phyloP scores from a whole-genome alignment of 2,797 vertebrate genomes.

The Liasis olivaceus region DNA sequence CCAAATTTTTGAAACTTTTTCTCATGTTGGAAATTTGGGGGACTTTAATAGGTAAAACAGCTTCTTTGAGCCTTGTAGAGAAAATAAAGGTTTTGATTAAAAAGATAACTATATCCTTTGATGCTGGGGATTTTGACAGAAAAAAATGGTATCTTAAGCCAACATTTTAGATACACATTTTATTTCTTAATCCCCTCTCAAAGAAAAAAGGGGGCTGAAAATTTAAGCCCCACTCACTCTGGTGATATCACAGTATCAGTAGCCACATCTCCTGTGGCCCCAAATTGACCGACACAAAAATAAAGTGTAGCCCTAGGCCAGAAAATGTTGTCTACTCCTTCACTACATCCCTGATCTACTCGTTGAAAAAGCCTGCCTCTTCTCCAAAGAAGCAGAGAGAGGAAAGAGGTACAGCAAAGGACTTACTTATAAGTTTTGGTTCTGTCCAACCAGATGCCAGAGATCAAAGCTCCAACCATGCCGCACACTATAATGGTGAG shows the following conservation, averaged over 20 bases:
- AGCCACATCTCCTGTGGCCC: neutral
- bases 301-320: neutral
- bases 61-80: neutral
- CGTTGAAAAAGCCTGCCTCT: neutral
- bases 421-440: slow-evolving; percentile 98
- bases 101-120: neutral
- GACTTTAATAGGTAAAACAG: neutral
- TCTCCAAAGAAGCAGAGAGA: neutral
- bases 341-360: neutral
- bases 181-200: neutral
- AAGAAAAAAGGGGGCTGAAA: neutral
- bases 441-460: slow-evolving; percentile 94
- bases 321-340: neutral
- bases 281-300: neutral
- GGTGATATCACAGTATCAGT: neutral
- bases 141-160: neutral
- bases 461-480: slow-evolving; percentile 89
- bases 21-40: too few species aligned
- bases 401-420: slow-evolving; percentile 22
- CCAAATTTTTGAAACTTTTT: too few species aligned
- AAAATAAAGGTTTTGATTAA: neutral
- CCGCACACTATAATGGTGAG: slow-evolving; percentile 91
- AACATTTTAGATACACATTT: neutral
- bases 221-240: neutral
- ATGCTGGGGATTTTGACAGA: neutral